phyloP scores from a whole-genome alignment of 2,888 invertebrate genomes.

The Caenorhabditis parvicauda region DNA sequence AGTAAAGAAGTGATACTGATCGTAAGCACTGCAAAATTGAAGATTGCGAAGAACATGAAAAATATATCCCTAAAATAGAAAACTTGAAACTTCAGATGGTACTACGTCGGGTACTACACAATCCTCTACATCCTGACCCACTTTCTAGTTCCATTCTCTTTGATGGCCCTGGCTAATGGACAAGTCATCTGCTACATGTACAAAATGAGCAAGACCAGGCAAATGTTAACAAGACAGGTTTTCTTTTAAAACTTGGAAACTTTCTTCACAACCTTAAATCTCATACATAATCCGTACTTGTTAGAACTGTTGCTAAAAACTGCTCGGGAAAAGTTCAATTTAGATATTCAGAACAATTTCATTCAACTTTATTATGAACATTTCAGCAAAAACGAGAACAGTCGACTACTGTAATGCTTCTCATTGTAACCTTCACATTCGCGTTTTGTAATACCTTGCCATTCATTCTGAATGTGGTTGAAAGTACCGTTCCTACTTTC shows the following conservation, averaged over 20 bases:
- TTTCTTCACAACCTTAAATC: too few relatives aligned
- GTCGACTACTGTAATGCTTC: slow-evolving; percentile 57
- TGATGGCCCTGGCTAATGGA: slow-evolving; percentile 54
- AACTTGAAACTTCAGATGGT: slow-evolving; percentile 27
- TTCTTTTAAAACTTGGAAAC: neutral
- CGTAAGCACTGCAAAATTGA: too few relatives aligned
- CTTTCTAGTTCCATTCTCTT: slow-evolving; percentile 56
- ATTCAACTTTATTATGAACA: neutral
- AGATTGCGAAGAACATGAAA: too few relatives aligned
- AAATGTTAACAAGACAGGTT: slow-evolving; percentile 54
- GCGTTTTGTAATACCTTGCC: slow-evolving; percentile 58
- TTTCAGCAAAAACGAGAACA: slow-evolving; percentile 59
- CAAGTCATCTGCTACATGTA: slow-evolving; percentile 51
- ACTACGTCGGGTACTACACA: slow-evolving; percentile 57
- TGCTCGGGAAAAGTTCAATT: too few relatives aligned
- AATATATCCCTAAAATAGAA: neutral
- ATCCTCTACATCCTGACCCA: slow-evolving; percentile 56
- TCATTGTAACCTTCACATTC: slow-evolving; percentile 57
- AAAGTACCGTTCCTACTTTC: slow-evolving; percentile 49
- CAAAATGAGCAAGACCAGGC: slow-evolving; percentile 41
- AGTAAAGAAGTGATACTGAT: too few relatives aligned
- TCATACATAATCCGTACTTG: too few relatives aligned
- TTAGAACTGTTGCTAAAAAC: too few relatives aligned
- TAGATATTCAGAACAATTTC: neutral
- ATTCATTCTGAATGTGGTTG: slow-evolving; percentile 54